Base-by-base conservation (phyloP, 37 sponge, comb jelly and placozoan genomes). In the Lycopodina hypogea region DNA sequence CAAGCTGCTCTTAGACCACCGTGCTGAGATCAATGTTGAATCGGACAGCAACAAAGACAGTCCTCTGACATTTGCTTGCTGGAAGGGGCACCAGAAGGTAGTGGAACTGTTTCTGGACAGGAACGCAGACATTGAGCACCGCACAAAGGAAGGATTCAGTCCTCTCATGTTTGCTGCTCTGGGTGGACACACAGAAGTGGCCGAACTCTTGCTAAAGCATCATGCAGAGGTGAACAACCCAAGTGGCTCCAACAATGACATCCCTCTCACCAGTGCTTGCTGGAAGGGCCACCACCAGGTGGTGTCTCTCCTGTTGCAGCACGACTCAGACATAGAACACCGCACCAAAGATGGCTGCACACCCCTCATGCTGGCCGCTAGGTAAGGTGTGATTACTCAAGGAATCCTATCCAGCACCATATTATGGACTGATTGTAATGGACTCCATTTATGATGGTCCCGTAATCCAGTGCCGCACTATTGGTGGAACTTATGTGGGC, bases 131-230 rank as follows among this genome's bases (percentile, higher is more conserved):
- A 78, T 98, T 1, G 99, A 98, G 77, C 99, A 98, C 70, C 93
- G 98, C 42, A 97, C 98, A 0, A 97, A 97, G 80, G 98, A 97
- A 59, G 98, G 98, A 0, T 97, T 97, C 60, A 94, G 91, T 53
- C 98, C 98, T 0, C 90, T 97, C 41, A 97, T 97, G 98, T 97
- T 97, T 80, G 98, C 98, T 32, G 98, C 98, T 24, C 84, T 98
- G 12, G 99, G 99, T 0, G 99, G 99, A 4, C 99, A 98, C 75
- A 93, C 92, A 0, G 85, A 86, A 63, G 96, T 95, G 38, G 89
- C 95, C 2, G 82, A 86, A 74, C 65, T 97, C n/a, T 88, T 97
- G 17, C 89, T 97, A 32, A 83, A 90, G 21, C 81, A 94, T 66
- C 63, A 73, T 34, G 96, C 89, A 8, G 62, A 89, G 66, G 95